These are phyloP conservation scores for Botrylloides violaceus DNA, from an alignment of 23 tunicate genomes.

Conservation along the genomic window DNA sequence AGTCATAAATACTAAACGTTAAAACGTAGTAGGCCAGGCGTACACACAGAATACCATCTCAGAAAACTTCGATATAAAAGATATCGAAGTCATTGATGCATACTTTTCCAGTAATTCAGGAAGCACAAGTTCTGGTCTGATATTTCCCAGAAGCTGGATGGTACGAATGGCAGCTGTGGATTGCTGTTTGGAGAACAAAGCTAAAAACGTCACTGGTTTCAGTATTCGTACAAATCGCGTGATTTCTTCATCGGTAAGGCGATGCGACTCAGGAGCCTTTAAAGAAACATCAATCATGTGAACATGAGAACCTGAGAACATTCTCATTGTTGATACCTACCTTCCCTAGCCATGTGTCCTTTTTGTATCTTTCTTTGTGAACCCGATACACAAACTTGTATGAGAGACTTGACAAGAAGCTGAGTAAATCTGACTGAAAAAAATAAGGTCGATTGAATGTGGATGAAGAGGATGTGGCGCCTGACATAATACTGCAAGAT, in stretches of 20 bases:
- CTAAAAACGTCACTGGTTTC: conserved; percentile 63
- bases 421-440: conserved; percentile 25
- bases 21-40: no score
- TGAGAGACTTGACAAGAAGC: conserved; percentile 40
- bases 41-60: no score
- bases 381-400: conserved; percentile 46
- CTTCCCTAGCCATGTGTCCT: conserved; percentile 43
- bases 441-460: no score
- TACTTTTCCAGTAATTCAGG: conserved; percentile 61
- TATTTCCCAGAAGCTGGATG: conserved; percentile 36
- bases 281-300: background rate
- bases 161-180: conserved; percentile 32
- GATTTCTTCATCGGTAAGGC: conserved; percentile 57
- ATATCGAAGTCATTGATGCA: background rate
- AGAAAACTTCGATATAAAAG: no score
- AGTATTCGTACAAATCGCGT: conserved; percentile 50
- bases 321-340: background rate
- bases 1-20: no score
- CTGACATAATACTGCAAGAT: no score
- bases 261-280: conserved; percentile 42
- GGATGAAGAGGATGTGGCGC: no score
- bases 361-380: conserved; percentile 56
- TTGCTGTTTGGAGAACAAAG: conserved; percentile 58
- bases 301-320: background rate
- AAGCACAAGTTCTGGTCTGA: conserved; percentile 65